Evolutionary conservation across 1,140 invertebrate genomes (phyloP).

Genomic region (Pseudomyrmex sp.): DNA sequence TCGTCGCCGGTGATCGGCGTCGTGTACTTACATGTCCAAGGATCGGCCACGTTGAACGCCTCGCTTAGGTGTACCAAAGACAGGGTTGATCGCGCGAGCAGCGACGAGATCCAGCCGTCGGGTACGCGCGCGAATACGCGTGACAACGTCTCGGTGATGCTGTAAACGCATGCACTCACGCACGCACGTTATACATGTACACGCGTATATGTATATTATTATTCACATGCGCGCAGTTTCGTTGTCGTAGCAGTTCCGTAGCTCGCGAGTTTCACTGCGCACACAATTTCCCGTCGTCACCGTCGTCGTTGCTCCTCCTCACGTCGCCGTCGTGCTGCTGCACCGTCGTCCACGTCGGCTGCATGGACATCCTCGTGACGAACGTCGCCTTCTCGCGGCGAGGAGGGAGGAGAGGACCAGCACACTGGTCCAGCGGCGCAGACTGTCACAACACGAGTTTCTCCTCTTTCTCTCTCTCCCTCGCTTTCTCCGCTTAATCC

Average conservation of each 20-base stretch:
- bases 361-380: constrained; percentile 11
- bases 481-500: neutral
- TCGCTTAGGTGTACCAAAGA: constrained; percentile 73
- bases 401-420: no score
- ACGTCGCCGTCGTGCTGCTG: constrained; percentile 8
- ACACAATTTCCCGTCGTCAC: constrained; percentile 35
- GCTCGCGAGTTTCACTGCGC: constrained; percentile 44
- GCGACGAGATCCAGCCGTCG: neutral
- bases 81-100: constrained; percentile 39
- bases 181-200: neutral
- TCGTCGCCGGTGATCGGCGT: neutral
- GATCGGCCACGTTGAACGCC: constrained; percentile 80
- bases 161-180: constrained; percentile 23
- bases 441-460: constrained; percentile 35
- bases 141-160: neutral
- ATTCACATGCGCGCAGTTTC: constrained; percentile 33
- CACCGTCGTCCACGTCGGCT: neutral
- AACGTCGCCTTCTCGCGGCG: no score
- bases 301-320: constrained; percentile 14
- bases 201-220: neutral
- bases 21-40: constrained; percentile 83
- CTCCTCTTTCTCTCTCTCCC: neutral
- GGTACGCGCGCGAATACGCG: neutral
- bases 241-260: neutral
- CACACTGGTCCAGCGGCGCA: constrained; percentile 16